Evolutionary conservation across 2,888 invertebrate genomes (phyloP), one percentile per base, ranked within the genome.

Genomic region (Stomorhina lunata): DNA sequence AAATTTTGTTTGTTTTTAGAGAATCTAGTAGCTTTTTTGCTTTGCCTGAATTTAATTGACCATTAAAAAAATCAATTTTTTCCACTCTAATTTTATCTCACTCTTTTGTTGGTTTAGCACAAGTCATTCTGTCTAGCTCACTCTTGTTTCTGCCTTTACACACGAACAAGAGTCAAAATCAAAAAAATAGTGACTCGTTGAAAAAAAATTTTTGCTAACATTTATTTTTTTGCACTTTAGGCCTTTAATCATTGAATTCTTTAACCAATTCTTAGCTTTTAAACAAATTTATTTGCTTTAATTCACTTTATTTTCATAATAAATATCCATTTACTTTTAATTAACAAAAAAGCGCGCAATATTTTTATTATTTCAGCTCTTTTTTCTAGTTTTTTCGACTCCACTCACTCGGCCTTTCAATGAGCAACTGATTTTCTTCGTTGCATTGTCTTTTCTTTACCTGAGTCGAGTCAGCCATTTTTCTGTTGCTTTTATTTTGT

Each of bases 361-460:
- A 25, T 4, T 7, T 43, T n/a, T 55, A 22, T 7, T 4, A 20
- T 55, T 25, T 22, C 7, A 37, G 0, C 6, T 5, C 17, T 37
- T 1, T 25, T 61, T 25, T 6, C 17, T 22, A 40, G 57, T 17
- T 27, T 81, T 55, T 80, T 57, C 57, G 59, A 82, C 57, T 85
- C 84, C 86, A 86, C 86, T 86, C 86, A 86, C 86, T 85, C 85
- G 84, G 86, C 84, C 83, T 84, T 83, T 76, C 86, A 86, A 85
- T 86, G 85, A 86, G 86, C 85, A 84, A 86, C 86, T 86, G 84
- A 86, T 22, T 66, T 63, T 63, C 15, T 63, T 63, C 15, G 25
- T 45, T 61, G 43, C 12, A 12, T 37, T 34, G 68, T 40, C 12
- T 72, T 78, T 63, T 71, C 25, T 76, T 63, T 34, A 53, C 37